Percentiles rank a stretch among this genome's conserved stretches.
Conservation (phyloP, 23 tunicate genomes). For the Halocynthia aurantium region DNA sequence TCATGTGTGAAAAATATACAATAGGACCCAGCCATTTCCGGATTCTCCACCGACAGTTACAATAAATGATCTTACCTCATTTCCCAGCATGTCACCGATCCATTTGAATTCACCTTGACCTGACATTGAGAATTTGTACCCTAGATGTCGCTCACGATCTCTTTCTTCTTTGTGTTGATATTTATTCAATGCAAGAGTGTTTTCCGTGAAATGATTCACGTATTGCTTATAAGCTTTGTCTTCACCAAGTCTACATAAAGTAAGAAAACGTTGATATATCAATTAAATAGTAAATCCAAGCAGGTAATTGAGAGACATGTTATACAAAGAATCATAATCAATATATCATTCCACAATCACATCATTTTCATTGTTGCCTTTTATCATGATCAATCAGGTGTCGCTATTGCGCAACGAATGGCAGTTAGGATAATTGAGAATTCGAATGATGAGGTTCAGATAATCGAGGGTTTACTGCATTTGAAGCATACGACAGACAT, state of each 20-base stretch:
- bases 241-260: constrained; percentile 64
- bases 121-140: constrained; percentile 59
- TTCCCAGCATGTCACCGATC: constrained; percentile 47
- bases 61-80: constrained; percentile 28
- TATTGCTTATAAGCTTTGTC: constrained; percentile 71
- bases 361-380: no score
- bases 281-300: no score
- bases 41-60: not conserved
- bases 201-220: constrained; percentile 60
- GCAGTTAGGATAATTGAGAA: no score
- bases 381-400: no score
- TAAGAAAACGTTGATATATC: not conserved
- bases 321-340: no score
- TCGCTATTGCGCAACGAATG: no score
- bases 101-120: constrained; percentile 70
- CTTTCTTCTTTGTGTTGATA: constrained; percentile 91
- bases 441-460: no score
- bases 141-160: constrained; percentile 76
- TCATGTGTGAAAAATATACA: not conserved
- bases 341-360: no score
- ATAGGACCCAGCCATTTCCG: not conserved
- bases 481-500: no score
- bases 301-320: no score
- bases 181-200: constrained; percentile 73
- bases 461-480: no score